Percentiles rank a stretch among this genome's conserved stretches.
These are phyloP conservation scores for Drosophila stalkeri DNA, from an alignment of 2,888 invertebrate species.

Conservation along the genomic window DNA sequence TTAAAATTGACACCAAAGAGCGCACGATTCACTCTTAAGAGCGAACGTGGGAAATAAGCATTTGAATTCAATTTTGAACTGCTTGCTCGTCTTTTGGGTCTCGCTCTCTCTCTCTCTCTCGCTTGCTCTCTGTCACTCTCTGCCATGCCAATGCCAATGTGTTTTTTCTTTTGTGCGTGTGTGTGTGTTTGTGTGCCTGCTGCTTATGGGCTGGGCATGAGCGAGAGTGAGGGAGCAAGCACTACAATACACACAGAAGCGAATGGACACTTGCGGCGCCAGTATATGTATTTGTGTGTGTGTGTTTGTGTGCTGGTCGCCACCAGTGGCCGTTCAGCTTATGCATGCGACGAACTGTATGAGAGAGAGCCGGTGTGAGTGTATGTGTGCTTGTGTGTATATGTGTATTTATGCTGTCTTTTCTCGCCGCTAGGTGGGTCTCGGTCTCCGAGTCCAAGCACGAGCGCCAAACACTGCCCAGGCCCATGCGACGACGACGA, in stretches of 20 bases:
- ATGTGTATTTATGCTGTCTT: constrained; percentile 55
- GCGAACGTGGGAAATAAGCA: constrained; percentile 17
- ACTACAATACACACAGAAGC: constrained; percentile 65
- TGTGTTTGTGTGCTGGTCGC: constrained; percentile 26
- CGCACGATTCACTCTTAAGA: constrained; percentile 19
- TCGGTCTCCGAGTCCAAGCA: constrained; percentile 48
- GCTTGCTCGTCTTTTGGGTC: constrained; percentile 41
- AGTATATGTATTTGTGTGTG: constrained; percentile 26
- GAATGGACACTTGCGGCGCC: constrained; percentile 69
- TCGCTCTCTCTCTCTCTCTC: constrained; percentile 11
- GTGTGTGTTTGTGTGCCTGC: constrained; percentile 11
- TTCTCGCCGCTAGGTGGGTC: constrained; percentile 47
- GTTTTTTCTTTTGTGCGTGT: neutral
- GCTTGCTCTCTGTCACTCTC: neutral
- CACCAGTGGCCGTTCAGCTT: constrained; percentile 26
- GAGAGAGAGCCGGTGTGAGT: constrained; percentile 13
- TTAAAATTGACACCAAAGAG: constrained; percentile 8
- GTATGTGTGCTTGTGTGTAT: constrained; percentile 27
- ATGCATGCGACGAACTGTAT: constrained; percentile 9
- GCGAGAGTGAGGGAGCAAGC: constrained; percentile 67
- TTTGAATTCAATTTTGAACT: constrained; percentile 39
- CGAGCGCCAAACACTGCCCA: constrained; percentile 66
- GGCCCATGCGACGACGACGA: constrained; percentile 21
- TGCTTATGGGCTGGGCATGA: constrained; percentile 60
- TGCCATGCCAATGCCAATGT: neutral